Evolutionary conservation across 2,888 invertebrate species (phyloP).

Genomic region (Capitulum mitella): DNA sequence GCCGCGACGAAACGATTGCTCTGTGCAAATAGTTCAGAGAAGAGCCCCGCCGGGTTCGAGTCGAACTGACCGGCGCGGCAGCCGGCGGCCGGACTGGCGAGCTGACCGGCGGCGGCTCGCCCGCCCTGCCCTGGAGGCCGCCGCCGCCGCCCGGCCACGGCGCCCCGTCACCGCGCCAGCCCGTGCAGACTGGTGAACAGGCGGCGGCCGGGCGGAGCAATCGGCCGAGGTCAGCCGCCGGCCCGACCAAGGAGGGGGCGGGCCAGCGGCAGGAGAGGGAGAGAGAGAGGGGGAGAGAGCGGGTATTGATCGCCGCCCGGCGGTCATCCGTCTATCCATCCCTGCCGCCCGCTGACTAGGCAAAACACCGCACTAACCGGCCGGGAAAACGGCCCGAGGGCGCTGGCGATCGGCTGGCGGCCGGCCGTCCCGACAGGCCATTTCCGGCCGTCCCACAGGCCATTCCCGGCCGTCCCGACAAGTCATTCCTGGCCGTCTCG

Average conservation of each 20-base stretch:
- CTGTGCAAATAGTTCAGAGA: slow-evolving; percentile 3
- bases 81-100: background rate
- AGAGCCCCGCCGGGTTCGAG: background rate
- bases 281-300: background rate
- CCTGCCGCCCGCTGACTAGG: background rate
- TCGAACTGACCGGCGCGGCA: background rate
- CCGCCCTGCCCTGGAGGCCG: background rate
- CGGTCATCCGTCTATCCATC: background rate
- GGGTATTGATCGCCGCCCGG: background rate
- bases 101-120: background rate
- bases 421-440: no score
- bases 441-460: no score
- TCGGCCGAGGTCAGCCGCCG: background rate
- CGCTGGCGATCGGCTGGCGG: no score
- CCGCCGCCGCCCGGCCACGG: background rate
- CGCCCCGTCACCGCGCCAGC: background rate
- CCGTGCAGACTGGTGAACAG: background rate
- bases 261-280: background rate
- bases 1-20: background rate
- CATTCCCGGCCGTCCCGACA: no score
- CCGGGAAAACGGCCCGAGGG: background rate
- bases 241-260: no score
- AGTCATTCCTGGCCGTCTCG: no score
- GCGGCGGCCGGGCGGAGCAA: background rate
- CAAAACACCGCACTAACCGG: background rate